These are phyloP conservation scores for Scaptomyza reducta DNA, from an alignment of 2,888 invertebrate species.

Conservation along the genomic window DNA sequence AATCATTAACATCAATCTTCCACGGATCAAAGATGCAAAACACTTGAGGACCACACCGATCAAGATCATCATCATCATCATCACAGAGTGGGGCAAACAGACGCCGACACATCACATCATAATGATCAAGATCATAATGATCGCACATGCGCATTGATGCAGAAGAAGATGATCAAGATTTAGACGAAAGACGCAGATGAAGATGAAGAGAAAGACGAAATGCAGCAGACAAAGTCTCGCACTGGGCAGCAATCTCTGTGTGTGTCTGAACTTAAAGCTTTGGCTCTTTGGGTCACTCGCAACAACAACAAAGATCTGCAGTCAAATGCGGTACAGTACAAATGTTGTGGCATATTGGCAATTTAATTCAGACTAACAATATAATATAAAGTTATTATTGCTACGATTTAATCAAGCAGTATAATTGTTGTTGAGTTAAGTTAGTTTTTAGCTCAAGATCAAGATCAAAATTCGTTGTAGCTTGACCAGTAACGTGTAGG, in stretches of 20 bases:
- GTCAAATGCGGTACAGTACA: conserved; percentile 30
- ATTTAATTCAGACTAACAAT: no score
- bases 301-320: conserved; percentile 14
- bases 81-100: conserved; percentile 12
- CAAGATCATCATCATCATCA: conserved; percentile 33
- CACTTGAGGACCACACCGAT: conserved; percentile 77
- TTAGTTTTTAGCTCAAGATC: neutral
- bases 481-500: conserved; percentile 30
- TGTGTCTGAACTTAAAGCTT: conserved; percentile 39
- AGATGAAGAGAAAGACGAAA: conserved; percentile 9
- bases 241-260: conserved; percentile 46
- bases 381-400: neutral
- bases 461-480: conserved; percentile 8
- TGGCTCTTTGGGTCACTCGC: conserved; percentile 44
- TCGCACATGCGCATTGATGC: conserved; percentile 65
- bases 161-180: conserved; percentile 56
- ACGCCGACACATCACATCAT: conserved; percentile 43
- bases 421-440: neutral
- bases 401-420: no score
- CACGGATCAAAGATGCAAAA: conserved; percentile 82
- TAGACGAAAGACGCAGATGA: conserved; percentile 9
- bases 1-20: conserved; percentile 82
- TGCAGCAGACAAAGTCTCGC: conserved; percentile 34
- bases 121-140: conserved; percentile 46
- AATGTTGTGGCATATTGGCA: conserved; percentile 3